Percentiles rank a stretch among this genome's conserved stretches.
phyloP scores from a whole-genome alignment of 2,888 invertebrate species.

The Smittia sp. region DNA sequence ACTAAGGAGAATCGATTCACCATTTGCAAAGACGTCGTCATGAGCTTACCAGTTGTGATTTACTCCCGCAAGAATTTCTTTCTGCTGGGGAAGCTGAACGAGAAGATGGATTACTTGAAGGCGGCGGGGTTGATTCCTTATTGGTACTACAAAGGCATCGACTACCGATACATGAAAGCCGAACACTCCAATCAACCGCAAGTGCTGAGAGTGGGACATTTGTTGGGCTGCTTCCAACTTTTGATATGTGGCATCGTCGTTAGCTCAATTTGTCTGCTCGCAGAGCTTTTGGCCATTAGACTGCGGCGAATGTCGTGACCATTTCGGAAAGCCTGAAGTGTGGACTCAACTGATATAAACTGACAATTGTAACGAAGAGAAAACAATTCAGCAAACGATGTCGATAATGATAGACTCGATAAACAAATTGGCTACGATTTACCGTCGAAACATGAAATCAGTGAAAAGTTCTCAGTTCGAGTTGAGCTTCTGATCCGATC shows the following conservation, averaged over 20 bases:
- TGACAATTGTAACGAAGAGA: no score
- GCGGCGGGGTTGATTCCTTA: conserved; percentile 9
- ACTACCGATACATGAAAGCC: neutral
- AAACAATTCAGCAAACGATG: no score
- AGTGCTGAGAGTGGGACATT: neutral
- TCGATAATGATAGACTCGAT: no score
- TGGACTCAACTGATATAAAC: no score
- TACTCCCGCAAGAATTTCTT: conserved; percentile 1
- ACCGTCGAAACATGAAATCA: no score
- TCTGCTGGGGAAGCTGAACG: neutral
- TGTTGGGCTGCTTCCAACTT: neutral
- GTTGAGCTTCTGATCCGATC: no score
- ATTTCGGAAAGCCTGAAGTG: no score
- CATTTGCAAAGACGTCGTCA: neutral
- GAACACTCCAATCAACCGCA: neutral
- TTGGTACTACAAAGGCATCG: no score
- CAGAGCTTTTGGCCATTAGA: no score
- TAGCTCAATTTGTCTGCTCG: neutral
- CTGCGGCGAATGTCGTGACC: no score
- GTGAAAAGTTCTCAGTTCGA: no score
- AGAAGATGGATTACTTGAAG: neutral
- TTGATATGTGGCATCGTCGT: neutral
- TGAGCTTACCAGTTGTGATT: conserved; percentile 9
- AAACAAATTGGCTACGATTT: no score
- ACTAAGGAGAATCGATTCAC: neutral